Percentiles rank a stretch among this genome's conserved stretches.
Conservation (phyloP, 1,140 invertebrate genomes). For the Muscidifurax raptorellus region DNA sequence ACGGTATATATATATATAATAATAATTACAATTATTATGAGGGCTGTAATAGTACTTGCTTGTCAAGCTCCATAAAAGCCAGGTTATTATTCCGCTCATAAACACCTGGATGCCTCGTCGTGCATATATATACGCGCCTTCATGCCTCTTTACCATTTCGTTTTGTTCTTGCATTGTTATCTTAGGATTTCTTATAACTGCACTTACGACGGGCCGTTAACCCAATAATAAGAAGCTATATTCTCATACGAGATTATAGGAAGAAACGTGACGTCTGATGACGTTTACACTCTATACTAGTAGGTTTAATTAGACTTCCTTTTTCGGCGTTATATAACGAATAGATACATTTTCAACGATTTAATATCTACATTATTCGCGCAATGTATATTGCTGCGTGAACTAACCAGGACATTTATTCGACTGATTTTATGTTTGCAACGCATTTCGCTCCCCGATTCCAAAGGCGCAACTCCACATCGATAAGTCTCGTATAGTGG, state of each 20-base stretch:
- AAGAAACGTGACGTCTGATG: neutral
- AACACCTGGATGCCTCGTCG: constrained; percentile 59
- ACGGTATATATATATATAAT: constrained; percentile 55
- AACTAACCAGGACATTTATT: too few species aligned
- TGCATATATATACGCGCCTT: constrained; percentile 34
- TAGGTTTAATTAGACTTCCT: too few species aligned
- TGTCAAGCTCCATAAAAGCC: constrained; percentile 66
- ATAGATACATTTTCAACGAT: too few species aligned
- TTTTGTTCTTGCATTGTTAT: constrained; percentile 45
- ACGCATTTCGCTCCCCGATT: too few species aligned
- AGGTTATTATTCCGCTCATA: constrained; percentile 65
- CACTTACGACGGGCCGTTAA: constrained; percentile 27
- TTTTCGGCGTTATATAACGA: too few species aligned
- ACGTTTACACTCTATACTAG: neutral
- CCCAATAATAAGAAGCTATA: constrained; percentile 23
- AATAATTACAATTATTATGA: constrained; percentile 67
- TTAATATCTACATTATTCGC: too few species aligned
- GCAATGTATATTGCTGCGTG: too few species aligned
- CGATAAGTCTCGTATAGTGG: too few species aligned
- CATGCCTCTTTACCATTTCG: constrained; percentile 45
- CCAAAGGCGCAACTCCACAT: too few species aligned
- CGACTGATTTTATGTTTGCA: too few species aligned
- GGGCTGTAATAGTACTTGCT: constrained; percentile 60
- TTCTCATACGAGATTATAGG: constrained; percentile 25
- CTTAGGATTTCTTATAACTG: constrained; percentile 40